Percentiles rank a stretch among this genome's conserved stretches.
Evolutionary conservation across 2,113 vertebrate genomes (phyloP).

Genomic region (Hemiscyllium ocellatum): DNA sequence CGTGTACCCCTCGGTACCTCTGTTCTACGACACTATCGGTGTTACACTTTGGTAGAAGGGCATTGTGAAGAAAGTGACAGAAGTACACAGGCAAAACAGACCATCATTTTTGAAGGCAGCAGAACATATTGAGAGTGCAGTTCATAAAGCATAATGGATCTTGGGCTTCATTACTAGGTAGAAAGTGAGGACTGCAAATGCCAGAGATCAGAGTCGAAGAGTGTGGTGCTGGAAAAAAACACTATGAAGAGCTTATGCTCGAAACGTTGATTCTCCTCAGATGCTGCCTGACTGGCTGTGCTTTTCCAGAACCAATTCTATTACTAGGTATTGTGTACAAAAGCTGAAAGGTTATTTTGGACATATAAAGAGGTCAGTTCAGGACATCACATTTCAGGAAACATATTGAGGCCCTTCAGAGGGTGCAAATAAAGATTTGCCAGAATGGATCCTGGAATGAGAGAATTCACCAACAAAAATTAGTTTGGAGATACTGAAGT

Average conservation of each 20-base stretch:
- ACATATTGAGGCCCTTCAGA: neutral
- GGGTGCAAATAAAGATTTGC: neutral
- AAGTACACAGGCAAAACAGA: no score
- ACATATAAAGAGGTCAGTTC: neutral
- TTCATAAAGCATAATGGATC: neutral
- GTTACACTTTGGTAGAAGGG: no score
- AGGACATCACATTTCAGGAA: neutral
- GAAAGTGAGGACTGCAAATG: no score
- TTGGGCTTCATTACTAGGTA: neutral
- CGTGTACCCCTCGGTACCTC: no score
- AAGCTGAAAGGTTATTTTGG: neutral
- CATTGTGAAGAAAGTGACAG: no score
- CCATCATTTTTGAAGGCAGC: neutral
- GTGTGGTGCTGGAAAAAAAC: no score
- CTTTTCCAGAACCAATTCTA: no score
- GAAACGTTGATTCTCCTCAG: no score
- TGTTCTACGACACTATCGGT: no score
- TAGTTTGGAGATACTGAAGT: neutral
- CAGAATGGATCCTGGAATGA: neutral
- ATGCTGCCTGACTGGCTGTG: no score
- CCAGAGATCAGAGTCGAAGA: no score
- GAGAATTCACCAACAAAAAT: neutral
- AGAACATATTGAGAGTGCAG: neutral
- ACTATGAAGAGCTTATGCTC: no score
- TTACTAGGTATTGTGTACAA: neutral